These are phyloP conservation scores for Microcebus murinus DNA, from an alignment of 2,113 vertebrate genomes.

Conservation along the genomic window DNA sequence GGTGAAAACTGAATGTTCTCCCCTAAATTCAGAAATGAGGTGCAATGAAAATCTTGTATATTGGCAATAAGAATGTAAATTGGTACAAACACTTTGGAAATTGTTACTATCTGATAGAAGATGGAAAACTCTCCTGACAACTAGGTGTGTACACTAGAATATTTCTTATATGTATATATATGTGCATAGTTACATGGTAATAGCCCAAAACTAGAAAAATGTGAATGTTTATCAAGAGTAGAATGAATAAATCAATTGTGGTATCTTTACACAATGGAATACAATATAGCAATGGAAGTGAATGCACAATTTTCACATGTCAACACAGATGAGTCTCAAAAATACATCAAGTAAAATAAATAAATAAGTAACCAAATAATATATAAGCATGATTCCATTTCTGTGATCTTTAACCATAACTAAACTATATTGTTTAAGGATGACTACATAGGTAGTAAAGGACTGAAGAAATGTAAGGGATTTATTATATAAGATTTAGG, in stretches of 20 bases:
- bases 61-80: not conserved
- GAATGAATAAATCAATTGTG: not conserved
- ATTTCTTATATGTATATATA: not conserved
- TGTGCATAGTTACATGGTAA: not conserved
- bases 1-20: not conserved
- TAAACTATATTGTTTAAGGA: not conserved
- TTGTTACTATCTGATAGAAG: not conserved
- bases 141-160: not conserved
- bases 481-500: conserved; percentile 5
- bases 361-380: not conserved
- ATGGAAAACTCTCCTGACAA: not conserved
- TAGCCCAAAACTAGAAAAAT: not conserved
- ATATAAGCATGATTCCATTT: not conserved
- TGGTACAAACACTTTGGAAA: not conserved
- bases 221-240: not conserved
- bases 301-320: not conserved
- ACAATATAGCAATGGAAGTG: not conserved
- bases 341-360: not conserved
- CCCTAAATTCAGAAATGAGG: not conserved
- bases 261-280: not conserved
- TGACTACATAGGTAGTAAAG: not conserved
- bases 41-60: not conserved
- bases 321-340: not conserved
- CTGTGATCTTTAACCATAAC: not conserved
- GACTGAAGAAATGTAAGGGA: not conserved